phyloP scores from a whole-genome alignment of 2,113 vertebrate genomes.

The Gallinago paraguaiae region DNA sequence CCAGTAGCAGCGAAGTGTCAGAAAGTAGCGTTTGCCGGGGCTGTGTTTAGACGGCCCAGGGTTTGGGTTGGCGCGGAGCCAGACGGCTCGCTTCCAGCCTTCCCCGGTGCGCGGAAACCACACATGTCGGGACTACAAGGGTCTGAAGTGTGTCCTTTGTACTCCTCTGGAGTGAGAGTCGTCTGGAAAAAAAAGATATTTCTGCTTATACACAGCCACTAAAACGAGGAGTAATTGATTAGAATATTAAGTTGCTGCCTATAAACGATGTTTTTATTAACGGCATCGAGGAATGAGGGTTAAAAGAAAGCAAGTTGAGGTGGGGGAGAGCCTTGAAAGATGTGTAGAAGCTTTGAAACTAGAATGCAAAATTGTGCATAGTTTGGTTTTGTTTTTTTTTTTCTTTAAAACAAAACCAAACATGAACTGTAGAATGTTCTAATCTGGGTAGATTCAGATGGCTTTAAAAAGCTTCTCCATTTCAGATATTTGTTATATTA shows the following conservation, averaged over 20 bases:
- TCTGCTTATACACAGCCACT: not conserved
- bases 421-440: not conserved
- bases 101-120: slow-evolving; percentile 61
- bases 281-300: not conserved
- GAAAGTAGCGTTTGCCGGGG: slow-evolving; percentile 32
- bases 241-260: not conserved
- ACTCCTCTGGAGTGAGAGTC: slow-evolving; percentile 4
- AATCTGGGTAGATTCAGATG: not conserved
- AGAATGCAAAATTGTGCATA: not conserved
- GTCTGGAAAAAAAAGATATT: not conserved
- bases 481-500: not conserved
- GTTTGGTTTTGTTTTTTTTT: not conserved
- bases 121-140: slow-evolving; percentile 45
- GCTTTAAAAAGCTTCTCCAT: not conserved
- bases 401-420: not conserved
- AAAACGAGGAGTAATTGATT: not conserved
- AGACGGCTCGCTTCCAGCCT: slow-evolving; percentile 49
- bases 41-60: slow-evolving; percentile 61
- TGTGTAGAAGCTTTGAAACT: not conserved
- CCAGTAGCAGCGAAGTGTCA: slow-evolving; percentile 68
- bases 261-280: not conserved
- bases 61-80: slow-evolving; percentile 70
- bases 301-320: not conserved
- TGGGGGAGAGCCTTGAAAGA: not conserved
- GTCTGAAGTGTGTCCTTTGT: slow-evolving; percentile 70